Evolutionary conservation across 1,140 invertebrate genomes (phyloP), one percentile per base, ranked within the genome.

Genomic region (Saccostrea echinata): DNA sequence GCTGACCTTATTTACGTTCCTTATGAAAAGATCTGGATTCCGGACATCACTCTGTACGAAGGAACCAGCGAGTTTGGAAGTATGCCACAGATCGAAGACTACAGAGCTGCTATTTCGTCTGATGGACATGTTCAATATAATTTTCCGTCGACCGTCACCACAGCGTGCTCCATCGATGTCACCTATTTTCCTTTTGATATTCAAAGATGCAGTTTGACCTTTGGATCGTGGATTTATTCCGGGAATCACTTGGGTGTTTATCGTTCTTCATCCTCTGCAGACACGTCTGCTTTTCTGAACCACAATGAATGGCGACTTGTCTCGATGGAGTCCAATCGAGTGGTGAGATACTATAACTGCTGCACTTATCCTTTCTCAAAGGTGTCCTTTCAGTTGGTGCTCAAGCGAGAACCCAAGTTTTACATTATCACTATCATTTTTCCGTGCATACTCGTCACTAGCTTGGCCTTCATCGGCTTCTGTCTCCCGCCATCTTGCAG

Each of bases 401-500:
- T 99, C 95, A 96, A 98, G 94, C 96, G 99, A 94, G 96, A 98
- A 94, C 99, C 98, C 86, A 96, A 99, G 90, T 99, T 99, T 96
- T 96, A 96, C 92, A 91, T 95, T 86, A 95, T 95, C 93, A 96
- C 96, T 90, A 94, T 96, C 9, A 95, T 96, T 11, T 92, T 96
- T 55, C 96, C 96, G 0, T 96, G 96, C 90, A 94, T 96, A 89
- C 95, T 96, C 94, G 94, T 96, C 90, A 95, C 95, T 6, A 92
- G 94, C 9, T 90, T 96, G 13, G 95, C 95, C 9, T 93, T 96
- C 52, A 92, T 96, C 3, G 95, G 95, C 18, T 96, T 96, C 92
- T 95, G 95, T 89, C 92, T 96, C 21, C 96, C 96, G 21, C 95
- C 96, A 4, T 96, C 96, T 85, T 95, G 94, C 9, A 96, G 96